A percentile compares a stretch with the other conserved stretches of the same genome.
phyloP scores from a whole-genome alignment of 1,140 invertebrate genomes.

The Lasaia peninsularis region DNA sequence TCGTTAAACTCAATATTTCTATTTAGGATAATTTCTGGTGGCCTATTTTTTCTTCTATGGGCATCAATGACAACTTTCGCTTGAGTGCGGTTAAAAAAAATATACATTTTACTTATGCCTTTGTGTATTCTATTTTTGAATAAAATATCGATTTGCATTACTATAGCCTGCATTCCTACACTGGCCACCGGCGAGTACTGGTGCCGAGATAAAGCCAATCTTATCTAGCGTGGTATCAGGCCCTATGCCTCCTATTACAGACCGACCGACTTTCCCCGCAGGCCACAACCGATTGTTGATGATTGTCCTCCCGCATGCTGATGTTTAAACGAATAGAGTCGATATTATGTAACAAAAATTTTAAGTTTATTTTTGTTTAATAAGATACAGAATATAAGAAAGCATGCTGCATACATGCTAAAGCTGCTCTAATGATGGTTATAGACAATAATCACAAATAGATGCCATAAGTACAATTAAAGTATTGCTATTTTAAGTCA shows the following conservation, averaged over 20 bases:
- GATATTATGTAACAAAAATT: not conserved
- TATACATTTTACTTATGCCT: not conserved
- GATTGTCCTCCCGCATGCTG: conserved; percentile 32
- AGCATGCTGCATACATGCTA: no score
- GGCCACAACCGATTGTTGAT: conserved; percentile 22
- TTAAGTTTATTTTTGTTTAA: not conserved
- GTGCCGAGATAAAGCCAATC: conserved; percentile 40
- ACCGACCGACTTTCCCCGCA: conserved; percentile 54
- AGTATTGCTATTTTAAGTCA: no score
- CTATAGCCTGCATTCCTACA: conserved; percentile 2
- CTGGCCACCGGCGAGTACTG: conserved; percentile 10
- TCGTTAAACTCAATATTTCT: no score
- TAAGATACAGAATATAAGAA: no score
- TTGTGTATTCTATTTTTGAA: conserved; percentile 11
- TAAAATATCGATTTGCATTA: conserved; percentile 19
- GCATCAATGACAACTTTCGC: no score
- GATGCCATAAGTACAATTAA: no score
- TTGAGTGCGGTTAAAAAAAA: no score
- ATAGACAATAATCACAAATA: no score
- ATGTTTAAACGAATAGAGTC: not conserved
- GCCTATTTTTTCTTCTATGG: no score
- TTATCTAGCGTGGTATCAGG: conserved; percentile 42
- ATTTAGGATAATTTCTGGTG: not conserved
- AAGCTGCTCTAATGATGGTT: no score
- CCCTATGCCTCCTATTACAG: conserved; percentile 39